phyloP scores from a whole-genome alignment of 1,140 invertebrate genomes.

The Sinonovacula constricta region DNA sequence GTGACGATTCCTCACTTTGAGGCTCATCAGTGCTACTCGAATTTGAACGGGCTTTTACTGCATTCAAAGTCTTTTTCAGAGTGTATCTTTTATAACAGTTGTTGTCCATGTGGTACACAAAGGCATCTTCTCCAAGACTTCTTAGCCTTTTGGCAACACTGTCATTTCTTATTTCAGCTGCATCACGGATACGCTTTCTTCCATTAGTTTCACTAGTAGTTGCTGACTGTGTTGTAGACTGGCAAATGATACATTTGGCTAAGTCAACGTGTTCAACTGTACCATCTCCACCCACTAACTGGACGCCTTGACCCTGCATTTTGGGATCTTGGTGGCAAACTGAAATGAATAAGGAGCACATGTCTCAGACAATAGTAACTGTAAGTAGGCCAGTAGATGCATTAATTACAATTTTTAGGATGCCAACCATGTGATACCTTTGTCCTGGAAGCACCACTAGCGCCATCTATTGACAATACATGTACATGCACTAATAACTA shows the following conservation, averaged over 20 bases:
- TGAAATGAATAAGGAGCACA: no score
- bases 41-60: neutral
- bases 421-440: no score
- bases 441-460: no score
- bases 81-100: slow-evolving; percentile 7
- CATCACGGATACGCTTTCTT: neutral
- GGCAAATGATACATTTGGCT: slow-evolving; percentile 7
- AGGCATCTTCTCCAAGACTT: neutral
- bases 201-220: neutral
- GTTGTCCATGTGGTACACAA: slow-evolving; percentile 12
- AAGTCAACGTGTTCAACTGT: neutral
- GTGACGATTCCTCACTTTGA: neutral
- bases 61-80: neutral
- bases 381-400: no score
- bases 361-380: no score
- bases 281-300: no score
- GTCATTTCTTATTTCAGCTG: neutral
- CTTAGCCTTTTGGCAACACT: neutral
- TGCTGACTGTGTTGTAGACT: neutral
- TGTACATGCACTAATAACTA: no score
- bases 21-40: neutral
- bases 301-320: no score
- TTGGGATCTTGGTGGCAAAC: no score
- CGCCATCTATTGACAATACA: no score
- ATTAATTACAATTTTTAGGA: no score